These are phyloP conservation scores for Drosophila demipolita DNA, from an alignment of 2,888 invertebrate species.

Conservation along the genomic window DNA sequence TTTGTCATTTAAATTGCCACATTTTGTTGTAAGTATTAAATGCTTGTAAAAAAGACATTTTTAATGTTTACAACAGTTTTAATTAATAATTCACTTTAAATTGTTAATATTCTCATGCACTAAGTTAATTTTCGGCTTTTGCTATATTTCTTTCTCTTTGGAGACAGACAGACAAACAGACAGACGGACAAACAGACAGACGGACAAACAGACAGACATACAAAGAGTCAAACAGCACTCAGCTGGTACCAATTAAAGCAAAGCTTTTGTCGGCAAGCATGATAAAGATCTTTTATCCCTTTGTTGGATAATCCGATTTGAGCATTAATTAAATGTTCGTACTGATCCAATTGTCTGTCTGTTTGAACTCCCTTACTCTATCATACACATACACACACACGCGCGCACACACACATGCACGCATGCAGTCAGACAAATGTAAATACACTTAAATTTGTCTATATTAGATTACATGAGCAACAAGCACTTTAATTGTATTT, in stretches of 20 bases:
- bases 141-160: neutral
- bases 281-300: conserved; percentile 44
- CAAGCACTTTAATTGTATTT: conserved; percentile 74
- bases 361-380: neutral
- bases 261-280: neutral
- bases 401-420: conserved; percentile 2
- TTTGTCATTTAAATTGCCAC: neutral
- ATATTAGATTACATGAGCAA: conserved; percentile 70
- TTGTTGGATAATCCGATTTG: conserved; percentile 71
- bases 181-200: neutral
- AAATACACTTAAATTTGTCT: neutral
- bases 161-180: neutral
- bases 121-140: neutral
- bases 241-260: neutral
- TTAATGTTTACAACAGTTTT: neutral
- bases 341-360: conserved; percentile 23
- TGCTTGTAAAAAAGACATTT: neutral
- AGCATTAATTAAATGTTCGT: conserved; percentile 67
- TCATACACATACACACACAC: conserved; percentile 5
- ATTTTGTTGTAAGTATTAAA: neutral
- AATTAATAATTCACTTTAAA: neutral
- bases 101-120: neutral
- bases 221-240: neutral
- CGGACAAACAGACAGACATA: neutral
- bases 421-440: conserved; percentile 4